Conservation (phyloP, 2,797 vertebrate species). For the Pipistrellus pygmaeus region DNA sequence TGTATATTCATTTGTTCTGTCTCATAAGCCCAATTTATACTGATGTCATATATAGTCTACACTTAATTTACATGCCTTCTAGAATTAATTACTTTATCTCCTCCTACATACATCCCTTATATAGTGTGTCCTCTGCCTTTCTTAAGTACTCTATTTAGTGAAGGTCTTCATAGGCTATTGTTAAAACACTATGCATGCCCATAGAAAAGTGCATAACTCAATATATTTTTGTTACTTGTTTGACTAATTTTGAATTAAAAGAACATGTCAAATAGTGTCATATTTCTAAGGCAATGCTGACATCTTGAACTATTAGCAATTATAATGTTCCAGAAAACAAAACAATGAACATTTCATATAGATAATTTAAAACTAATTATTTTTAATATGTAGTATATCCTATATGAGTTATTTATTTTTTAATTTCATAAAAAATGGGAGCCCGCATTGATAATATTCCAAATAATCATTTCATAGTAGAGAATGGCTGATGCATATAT, state of each 20-base stretch:
- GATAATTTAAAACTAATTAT: background rate
- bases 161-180: background rate
- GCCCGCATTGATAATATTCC: background rate
- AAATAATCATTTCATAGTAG: background rate
- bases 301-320: background rate
- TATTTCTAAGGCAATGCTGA: background rate
- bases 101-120: background rate
- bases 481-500: background rate
- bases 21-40: background rate
- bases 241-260: background rate
- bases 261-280: background rate
- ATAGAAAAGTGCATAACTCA: background rate
- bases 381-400: background rate
- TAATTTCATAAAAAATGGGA: background rate
- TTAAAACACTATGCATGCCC: background rate
- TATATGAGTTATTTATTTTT: background rate
- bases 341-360: background rate
- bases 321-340: background rate
- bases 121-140: background rate
- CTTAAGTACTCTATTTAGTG: background rate
- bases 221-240: background rate
- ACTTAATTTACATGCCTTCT: background rate
- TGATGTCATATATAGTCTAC: background rate
- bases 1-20: background rate
- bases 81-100: background rate